These are phyloP conservation scores for Rhopalosiphum maidis DNA, from an alignment of 1,140 invertebrate genomes.

Conservation along the genomic window DNA sequence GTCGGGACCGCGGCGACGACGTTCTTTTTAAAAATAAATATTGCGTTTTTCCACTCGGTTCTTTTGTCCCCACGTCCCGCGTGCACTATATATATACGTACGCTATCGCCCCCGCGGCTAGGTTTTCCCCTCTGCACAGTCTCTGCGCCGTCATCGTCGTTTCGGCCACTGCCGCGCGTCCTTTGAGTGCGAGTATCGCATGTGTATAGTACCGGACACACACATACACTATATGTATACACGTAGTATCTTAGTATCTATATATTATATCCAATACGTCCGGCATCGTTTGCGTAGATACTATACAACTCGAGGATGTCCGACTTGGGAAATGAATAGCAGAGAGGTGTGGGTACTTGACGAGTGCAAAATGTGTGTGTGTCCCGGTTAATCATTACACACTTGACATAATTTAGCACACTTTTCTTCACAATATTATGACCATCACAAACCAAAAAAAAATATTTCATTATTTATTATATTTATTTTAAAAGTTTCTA, in stretches of 20 bases:
- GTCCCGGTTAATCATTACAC: too few species aligned
- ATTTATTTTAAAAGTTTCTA: background rate
- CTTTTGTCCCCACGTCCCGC: background rate
- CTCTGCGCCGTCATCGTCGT: background rate
- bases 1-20: background rate
- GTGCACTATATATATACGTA: background rate
- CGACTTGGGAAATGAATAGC: background rate
- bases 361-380: too few species aligned
- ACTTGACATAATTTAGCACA: too few species aligned
- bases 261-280: background rate
- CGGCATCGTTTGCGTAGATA: background rate
- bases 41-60: conserved; percentile 47
- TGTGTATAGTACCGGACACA: background rate
- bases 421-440: too few species aligned
- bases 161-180: background rate
- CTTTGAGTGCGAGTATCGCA: background rate
- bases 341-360: background rate
- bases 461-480: background rate
- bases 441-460: background rate
- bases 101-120: background rate
- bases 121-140: background rate
- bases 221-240: background rate
- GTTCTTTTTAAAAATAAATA: conserved; percentile 50
- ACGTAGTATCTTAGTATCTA: too few species aligned
- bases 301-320: background rate